These are phyloP conservation scores for Poecilia velifera DNA, from an alignment of 2,797 vertebrate species.

Conservation along the genomic window DNA sequence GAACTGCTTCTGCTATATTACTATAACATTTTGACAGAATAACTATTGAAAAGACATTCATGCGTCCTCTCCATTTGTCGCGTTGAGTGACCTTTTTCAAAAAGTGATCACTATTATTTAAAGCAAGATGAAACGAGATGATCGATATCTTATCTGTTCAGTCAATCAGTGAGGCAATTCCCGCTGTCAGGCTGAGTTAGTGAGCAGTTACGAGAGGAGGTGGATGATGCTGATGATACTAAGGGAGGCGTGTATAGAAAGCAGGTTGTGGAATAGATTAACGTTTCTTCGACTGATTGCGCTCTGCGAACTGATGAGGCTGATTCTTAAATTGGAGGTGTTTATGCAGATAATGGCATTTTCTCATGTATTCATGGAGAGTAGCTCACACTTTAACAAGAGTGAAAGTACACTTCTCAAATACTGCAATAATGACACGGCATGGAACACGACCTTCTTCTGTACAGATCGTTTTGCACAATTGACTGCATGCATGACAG, in stretches of 20 bases:
- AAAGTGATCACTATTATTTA: conserved; percentile 64
- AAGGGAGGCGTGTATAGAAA: not conserved
- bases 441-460: not conserved
- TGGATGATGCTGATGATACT: conserved; percentile 1
- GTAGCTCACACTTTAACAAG: not conserved
- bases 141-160: conserved; percentile 41
- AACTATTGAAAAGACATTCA: conserved; percentile 4
- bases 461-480: conserved; percentile 10
- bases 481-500: conserved; percentile 34
- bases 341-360: conserved; percentile 39
- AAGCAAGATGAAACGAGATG: conserved; percentile 63
- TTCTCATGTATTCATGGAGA: conserved; percentile 7
- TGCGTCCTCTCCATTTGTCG: conserved; percentile 31
- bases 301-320: conserved; percentile 26
- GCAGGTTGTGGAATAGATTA: conserved; percentile 42
- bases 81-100: conserved; percentile 45
- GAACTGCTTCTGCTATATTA: not conserved
- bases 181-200: conserved; percentile 42
- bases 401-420: not conserved
- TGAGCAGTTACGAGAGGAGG: conserved; percentile 2
- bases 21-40: not conserved
- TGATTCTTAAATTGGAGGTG: conserved; percentile 8
- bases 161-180: conserved; percentile 38
- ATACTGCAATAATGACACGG: not conserved
- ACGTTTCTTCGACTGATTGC: conserved; percentile 41